Percentiles rank a stretch among this genome's conserved stretches.
Conservation (phyloP, 2,797 vertebrate species). For the Corythornis leucogaster region DNA sequence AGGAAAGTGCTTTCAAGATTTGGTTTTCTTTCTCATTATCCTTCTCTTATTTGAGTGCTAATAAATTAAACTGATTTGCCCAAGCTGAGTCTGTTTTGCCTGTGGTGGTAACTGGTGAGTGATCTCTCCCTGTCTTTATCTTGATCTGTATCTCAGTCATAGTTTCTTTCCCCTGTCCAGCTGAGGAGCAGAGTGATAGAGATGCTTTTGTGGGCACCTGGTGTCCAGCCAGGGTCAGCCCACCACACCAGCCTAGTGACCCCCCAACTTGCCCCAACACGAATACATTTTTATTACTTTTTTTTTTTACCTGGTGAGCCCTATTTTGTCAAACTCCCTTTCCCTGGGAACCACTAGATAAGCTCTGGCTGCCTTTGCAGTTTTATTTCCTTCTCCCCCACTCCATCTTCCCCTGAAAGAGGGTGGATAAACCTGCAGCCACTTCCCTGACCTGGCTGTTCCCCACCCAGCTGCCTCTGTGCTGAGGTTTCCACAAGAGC, state of each 20-base stretch:
- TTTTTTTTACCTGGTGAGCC: neutral
- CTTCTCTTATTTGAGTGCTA: no score
- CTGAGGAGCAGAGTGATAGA: neutral
- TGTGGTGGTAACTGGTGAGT: no score
- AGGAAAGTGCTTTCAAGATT: neutral
- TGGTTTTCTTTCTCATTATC: no score
- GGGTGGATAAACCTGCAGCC: neutral
- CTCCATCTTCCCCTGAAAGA: neutral
- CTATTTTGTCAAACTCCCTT: neutral
- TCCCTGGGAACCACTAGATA: neutral
- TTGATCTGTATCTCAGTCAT: neutral
- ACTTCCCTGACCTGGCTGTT: rapidly evolving
- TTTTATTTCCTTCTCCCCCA: neutral
- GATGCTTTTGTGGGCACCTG: neutral
- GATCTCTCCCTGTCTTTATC: neutral
- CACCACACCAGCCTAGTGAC: no score
- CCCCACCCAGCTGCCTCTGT: neutral
- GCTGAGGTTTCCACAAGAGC: neutral
- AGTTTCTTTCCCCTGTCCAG: neutral
- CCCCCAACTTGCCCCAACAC: neutral
- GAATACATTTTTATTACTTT: no score
- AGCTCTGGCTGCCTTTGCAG: neutral
- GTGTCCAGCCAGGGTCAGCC: neutral
- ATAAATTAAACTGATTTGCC: no score
- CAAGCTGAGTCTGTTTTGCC: no score